Conservation (phyloP, 2,888 invertebrate species). For the Tachina lurida region DNA sequence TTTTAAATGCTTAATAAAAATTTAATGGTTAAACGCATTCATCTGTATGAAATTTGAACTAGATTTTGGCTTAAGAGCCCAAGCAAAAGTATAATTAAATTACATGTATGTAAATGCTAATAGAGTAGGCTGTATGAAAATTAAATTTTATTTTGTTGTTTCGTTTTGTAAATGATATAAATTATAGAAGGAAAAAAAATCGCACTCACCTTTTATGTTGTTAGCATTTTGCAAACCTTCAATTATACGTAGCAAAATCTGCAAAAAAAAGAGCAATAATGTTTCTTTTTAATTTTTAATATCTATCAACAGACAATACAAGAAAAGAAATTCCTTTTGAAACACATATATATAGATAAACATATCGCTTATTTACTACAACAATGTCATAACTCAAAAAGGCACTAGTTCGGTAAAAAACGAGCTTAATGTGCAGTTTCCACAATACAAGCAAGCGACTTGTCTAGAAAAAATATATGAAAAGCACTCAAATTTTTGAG, state of each 20-base stretch:
- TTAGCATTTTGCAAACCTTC: slow-evolving; percentile 10
- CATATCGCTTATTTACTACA: slow-evolving; percentile 9
- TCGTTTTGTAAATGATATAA: neutral
- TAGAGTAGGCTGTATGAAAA: slow-evolving; percentile 11
- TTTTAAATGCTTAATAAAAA: slow-evolving; percentile 16
- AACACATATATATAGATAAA: neutral
- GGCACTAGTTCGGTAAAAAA: too few species aligned
- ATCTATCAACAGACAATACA: slow-evolving; percentile 38
- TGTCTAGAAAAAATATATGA: too few species aligned
- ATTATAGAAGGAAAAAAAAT: neutral
- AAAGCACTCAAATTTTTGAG: too few species aligned
- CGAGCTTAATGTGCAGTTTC: too few species aligned
- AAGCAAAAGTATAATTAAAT: slow-evolving; percentile 11
- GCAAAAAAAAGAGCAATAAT: slow-evolving; percentile 22
- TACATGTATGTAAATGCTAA: slow-evolving; percentile 3
- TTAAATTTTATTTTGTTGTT: neutral
- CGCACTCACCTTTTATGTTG: slow-evolving; percentile 26
- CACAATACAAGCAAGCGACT: too few species aligned
- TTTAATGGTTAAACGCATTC: slow-evolving; percentile 29
- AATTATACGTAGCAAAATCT: slow-evolving; percentile 9
- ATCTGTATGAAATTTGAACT: slow-evolving; percentile 32
- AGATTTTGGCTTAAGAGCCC: slow-evolving; percentile 8
- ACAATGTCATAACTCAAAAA: too few species aligned
- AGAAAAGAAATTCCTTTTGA: slow-evolving; percentile 49
- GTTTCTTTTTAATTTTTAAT: slow-evolving; percentile 26